Conservation (phyloP, 35 echinoderm and acorn worm genomes). For the Ophiothrix spiculata region DNA sequence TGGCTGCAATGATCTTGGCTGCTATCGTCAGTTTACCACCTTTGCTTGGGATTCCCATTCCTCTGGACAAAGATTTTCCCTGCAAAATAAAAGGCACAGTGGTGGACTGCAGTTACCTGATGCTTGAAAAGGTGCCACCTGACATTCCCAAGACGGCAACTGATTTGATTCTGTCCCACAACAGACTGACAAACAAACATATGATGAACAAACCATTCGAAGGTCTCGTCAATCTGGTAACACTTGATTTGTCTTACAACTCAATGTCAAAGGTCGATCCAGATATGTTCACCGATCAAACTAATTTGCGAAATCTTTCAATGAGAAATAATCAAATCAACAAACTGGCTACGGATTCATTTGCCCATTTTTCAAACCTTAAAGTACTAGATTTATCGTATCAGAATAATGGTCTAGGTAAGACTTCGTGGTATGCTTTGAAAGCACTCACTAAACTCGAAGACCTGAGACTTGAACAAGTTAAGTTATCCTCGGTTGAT, state of each 20-base stretch:
- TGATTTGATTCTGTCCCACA: conserved; percentile 50
- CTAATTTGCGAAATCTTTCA: conserved; percentile 23
- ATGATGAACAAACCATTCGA: conserved; percentile 36
- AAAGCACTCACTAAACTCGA: conserved; percentile 6
- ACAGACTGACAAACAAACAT: conserved; percentile 14
- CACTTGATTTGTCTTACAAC: conserved; percentile 39
- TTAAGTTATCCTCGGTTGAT: conserved; percentile 14
- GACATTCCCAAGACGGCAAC: conserved; percentile 40
- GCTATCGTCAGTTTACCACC: no score
- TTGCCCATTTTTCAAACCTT: conserved; percentile 17
- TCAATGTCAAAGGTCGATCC: conserved; percentile 30
- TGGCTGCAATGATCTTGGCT: no score
- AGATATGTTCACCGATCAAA: conserved; percentile 48
- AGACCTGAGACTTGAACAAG: neutral
- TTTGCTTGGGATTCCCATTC: no score
- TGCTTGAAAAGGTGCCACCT: conserved; percentile 36
- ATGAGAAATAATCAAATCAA: conserved; percentile 44
- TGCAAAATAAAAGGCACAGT: conserved; percentile 34
- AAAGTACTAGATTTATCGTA: conserved; percentile 62
- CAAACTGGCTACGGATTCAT: conserved; percentile 22
- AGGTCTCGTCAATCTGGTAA: conserved; percentile 49
- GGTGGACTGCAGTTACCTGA: conserved; percentile 61
- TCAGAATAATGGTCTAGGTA: conserved; percentile 58
- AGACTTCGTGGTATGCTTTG: conserved; percentile 17
- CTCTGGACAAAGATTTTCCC: no score